Conservation (phyloP, 2,113 vertebrate genomes). For the Hypocryptadius cinnamomeus region DNA sequence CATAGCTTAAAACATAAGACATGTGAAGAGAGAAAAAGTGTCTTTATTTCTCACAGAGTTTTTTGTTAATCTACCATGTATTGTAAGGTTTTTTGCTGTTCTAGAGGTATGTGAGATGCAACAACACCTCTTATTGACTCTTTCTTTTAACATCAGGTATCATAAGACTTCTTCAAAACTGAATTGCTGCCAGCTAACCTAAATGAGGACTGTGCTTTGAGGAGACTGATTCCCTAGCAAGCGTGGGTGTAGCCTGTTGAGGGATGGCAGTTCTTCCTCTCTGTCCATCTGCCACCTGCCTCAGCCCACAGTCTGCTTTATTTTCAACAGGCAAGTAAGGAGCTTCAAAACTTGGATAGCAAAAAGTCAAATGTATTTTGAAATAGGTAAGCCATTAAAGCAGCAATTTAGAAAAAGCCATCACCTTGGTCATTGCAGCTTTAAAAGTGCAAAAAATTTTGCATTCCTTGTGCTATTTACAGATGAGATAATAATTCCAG, state of each 20-base stretch:
- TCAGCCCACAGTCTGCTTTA: slow-evolving; percentile 12
- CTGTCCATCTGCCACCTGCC: slow-evolving; percentile 34
- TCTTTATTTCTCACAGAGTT: neutral
- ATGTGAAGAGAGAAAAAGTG: neutral
- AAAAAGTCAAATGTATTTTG: neutral
- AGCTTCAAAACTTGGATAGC: neutral
- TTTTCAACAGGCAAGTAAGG: slow-evolving; percentile 20
- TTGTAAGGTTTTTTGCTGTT: neutral
- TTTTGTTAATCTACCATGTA: neutral
- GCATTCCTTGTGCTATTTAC: neutral
- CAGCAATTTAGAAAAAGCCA: neutral
- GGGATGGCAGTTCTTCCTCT: neutral
- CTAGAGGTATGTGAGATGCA: neutral
- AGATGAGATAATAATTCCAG: neutral
- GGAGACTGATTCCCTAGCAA: slow-evolving; percentile 20
- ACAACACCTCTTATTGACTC: neutral
- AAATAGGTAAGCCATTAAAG: neutral
- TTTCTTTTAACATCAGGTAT: neutral
- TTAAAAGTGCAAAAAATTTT: neutral
- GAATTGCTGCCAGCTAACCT: slow-evolving; percentile 4
- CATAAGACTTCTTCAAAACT: neutral
- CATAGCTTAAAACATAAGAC: neutral
- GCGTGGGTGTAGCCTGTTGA: slow-evolving; percentile 19
- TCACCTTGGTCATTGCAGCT: neutral
- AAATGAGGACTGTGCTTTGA: neutral